Evolutionary conservation across 2,797 vertebrate genomes (phyloP).

Genomic region (Glyptemys insculpta): DNA sequence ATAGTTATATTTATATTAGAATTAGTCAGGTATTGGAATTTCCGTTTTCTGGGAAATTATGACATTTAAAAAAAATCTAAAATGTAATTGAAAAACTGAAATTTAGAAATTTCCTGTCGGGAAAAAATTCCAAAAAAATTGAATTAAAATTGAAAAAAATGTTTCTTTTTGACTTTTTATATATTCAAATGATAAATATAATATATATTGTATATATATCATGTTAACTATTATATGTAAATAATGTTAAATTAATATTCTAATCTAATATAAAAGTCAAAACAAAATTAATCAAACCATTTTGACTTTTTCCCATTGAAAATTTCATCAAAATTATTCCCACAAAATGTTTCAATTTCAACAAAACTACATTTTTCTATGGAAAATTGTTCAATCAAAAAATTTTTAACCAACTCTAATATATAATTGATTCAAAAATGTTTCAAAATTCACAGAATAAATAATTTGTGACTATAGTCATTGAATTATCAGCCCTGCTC

Average conservation of each 20-base stretch:
- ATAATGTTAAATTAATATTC: not conserved
- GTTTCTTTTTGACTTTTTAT: not conserved
- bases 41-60: not conserved
- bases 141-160: not conserved
- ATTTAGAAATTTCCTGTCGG: not conserved
- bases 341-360: not conserved
- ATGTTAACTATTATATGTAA: not conserved
- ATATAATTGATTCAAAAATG: not conserved
- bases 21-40: not conserved
- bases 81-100: not conserved
- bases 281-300: not conserved
- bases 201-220: not conserved
- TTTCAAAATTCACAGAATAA: not conserved
- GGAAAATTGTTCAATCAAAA: not conserved
- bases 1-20: not conserved
- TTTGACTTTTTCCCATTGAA: not conserved
- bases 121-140: not conserved
- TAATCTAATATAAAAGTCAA: not conserved
- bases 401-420: not conserved
- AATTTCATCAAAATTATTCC: not conserved
- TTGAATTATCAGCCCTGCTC: not conserved
- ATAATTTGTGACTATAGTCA: not conserved
- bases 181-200: not conserved
- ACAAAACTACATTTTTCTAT: not conserved
- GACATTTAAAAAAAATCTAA: not conserved